These are phyloP conservation scores for Lamellibrachia satsuma DNA, from an alignment of 2,888 invertebrate species.

Conservation along the genomic window DNA sequence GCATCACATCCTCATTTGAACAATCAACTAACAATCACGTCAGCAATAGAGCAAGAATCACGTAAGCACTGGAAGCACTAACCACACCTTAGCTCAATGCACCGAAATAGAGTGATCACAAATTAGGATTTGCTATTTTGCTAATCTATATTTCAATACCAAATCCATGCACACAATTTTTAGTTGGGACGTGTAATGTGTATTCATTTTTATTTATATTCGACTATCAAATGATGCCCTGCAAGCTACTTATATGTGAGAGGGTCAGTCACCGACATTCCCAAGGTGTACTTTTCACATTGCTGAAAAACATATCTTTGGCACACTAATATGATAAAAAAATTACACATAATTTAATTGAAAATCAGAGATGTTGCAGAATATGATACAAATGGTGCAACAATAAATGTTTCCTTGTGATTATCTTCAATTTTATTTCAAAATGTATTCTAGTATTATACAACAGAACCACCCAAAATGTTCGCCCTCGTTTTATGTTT, in stretches of 20 bases:
- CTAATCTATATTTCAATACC: too few relatives aligned
- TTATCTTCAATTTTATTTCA: background rate
- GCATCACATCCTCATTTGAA: too few relatives aligned
- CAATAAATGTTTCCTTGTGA: background rate
- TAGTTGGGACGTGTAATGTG: too few relatives aligned
- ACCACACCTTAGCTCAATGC: too few relatives aligned
- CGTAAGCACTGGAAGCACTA: too few relatives aligned
- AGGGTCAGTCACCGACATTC: background rate
- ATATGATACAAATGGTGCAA: background rate
- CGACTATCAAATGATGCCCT: background rate
- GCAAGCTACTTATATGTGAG: background rate
- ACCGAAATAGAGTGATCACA: too few relatives aligned
- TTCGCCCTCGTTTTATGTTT: background rate
- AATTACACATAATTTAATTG: background rate
- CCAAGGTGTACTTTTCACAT: background rate
- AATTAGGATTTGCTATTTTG: too few relatives aligned
- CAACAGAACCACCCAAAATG: too few relatives aligned
- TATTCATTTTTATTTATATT: background rate
- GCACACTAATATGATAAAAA: too few relatives aligned
- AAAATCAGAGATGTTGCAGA: background rate
- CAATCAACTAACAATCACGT: too few relatives aligned
- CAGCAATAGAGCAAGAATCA: too few relatives aligned
- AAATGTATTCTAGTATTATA: background rate
- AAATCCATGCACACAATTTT: too few relatives aligned
- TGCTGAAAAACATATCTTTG: background rate